Percentiles rank a stretch among this genome's conserved stretches.
These are phyloP conservation scores for Cordilura impudica DNA, from an alignment of 2,888 invertebrate species.

Conservation along the genomic window DNA sequence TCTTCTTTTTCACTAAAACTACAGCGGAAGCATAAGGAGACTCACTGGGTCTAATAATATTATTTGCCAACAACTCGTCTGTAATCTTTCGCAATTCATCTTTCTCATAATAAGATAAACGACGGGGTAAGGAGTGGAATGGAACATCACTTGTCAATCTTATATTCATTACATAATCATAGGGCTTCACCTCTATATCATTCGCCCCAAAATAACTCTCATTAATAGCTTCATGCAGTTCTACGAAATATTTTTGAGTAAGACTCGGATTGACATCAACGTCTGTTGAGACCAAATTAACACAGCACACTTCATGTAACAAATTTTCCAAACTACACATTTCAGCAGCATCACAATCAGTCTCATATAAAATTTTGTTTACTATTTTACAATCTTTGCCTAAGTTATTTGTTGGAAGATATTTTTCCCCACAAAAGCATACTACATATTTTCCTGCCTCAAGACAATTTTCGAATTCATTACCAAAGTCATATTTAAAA, in stretches of 20 bases:
- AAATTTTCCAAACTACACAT: neutral
- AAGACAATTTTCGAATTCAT: too few relatives aligned
- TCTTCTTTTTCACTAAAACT: too few relatives aligned
- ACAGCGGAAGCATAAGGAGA: too few relatives aligned
- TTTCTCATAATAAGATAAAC: neutral
- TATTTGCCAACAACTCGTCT: too few relatives aligned
- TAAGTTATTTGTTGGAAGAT: too few relatives aligned
- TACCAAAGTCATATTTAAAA: neutral
- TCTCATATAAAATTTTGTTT: neutral
- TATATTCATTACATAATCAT: too few relatives aligned
- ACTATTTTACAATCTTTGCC: neutral
- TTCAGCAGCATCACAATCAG: neutral
- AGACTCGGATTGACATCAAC: constrained; percentile 6
- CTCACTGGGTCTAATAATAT: too few relatives aligned
- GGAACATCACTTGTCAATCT: too few relatives aligned
- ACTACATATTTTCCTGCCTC: too few relatives aligned
- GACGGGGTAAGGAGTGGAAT: too few relatives aligned
- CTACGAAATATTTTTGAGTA: neutral
- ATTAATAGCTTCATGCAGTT: too few relatives aligned
- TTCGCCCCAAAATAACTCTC: neutral
- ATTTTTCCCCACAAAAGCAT: too few relatives aligned
- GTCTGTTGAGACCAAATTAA: neutral
- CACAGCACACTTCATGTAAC: neutral
- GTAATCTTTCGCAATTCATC: constrained; percentile 13
- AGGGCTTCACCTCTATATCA: neutral